Base-by-base conservation (phyloP, 2,888 invertebrate species). In the Calameuta filiformis region DNA sequence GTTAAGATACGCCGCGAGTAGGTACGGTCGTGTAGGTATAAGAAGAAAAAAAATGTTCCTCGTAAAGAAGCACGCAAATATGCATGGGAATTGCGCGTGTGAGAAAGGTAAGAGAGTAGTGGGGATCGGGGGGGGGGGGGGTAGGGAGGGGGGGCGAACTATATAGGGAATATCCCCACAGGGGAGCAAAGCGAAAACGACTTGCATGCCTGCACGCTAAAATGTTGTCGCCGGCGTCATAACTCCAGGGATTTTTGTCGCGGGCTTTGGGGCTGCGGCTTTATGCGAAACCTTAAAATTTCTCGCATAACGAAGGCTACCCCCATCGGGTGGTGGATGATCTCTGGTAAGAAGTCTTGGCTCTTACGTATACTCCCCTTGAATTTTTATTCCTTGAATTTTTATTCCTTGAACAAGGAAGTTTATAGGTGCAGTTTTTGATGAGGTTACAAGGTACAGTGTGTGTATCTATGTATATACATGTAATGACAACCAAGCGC, bases 31-130 rank as follows among this genome's bases (percentile, higher is more conserved):
- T 75, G 69, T 37, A 76, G 76, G 69, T 77, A 81, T 80, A 82
- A 80, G 81, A 78, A 77, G 80, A 84, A 80, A 87, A 88, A 84
- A 84, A 87, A 87, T 85, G 87, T 85, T 78, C 80, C 84, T 86
- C 88, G 84, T 89, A 89, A 89, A 89, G 87, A 87, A 86, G 81
- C 82, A 78, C 82, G 84, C 85, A 86, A 87, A 89, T 88, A 87
- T 89, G 88, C 88, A 88, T 87, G 85, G 86, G 86, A 89, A 89
- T 88, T 87, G 86, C 87, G 81, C 76, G 81, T 80, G 77, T 81
- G 81, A 80, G 80, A 75, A 79, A 69, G 69, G 75, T 68, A 35
- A 56, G 73, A 37, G 75, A 78, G 76, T 56, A 73, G 40, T 73
- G 76, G 73, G 74, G 35, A 76, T 15, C 77, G 78, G 56, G 75